Conservation (phyloP, 2,888 invertebrate species). For the Seira musarum region DNA sequence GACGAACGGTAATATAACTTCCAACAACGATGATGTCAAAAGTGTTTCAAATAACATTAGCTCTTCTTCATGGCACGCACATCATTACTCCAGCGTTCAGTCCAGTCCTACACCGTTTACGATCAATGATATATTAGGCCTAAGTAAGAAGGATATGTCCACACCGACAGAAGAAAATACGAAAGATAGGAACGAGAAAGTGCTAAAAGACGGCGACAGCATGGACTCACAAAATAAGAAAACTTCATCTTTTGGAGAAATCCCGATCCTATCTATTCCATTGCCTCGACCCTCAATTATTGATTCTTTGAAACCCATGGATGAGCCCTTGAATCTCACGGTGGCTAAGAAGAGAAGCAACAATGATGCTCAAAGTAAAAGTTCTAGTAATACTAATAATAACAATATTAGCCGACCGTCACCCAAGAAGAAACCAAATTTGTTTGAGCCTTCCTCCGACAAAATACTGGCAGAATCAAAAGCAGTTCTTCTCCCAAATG, state of each 20-base stretch:
- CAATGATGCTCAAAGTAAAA: not conserved
- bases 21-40: slow-evolving; percentile 32
- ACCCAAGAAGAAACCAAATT: slow-evolving; percentile 32
- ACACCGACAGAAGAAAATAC: not conserved
- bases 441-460: slow-evolving; percentile 22
- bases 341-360: slow-evolving; percentile 67
- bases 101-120: slow-evolving; percentile 88
- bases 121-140: slow-evolving; percentile 89
- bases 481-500: slow-evolving; percentile 59
- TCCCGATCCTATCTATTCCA: slow-evolving; percentile 46
- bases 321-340: slow-evolving; percentile 72
- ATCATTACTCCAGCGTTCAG: slow-evolving; percentile 88
- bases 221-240: slow-evolving; percentile 39
- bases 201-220: not conserved
- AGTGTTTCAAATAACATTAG: not conserved
- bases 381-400: not conserved
- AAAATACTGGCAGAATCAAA: slow-evolving; percentile 34
- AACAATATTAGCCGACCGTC: slow-evolving; percentile 35
- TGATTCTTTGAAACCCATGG: slow-evolving; percentile 61
- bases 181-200: not conserved
- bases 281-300: slow-evolving; percentile 46
- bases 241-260: slow-evolving; percentile 38
- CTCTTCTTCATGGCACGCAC: slow-evolving; percentile 86
- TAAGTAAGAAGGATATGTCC: slow-evolving; percentile 72
- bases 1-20: slow-evolving; percentile 47